A percentile compares a stretch with the other conserved stretches of the same genome.
phyloP scores from a whole-genome alignment of 53 echinoderm and acorn worm species.

The Patiria pectinifera region DNA sequence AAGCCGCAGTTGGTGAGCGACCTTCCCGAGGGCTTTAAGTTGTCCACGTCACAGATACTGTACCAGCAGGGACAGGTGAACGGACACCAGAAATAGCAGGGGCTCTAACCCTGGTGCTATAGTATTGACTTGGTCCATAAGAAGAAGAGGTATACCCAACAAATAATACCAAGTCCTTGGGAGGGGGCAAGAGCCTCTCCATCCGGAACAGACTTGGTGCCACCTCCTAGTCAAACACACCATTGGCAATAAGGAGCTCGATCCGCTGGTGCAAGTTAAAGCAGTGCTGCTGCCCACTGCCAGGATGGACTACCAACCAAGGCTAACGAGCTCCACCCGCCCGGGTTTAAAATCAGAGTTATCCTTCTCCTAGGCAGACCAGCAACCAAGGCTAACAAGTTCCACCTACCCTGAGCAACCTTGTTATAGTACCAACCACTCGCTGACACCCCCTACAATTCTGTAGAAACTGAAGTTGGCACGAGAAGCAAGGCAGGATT shows the following conservation, averaged over 20 bases:
- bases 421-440: background rate
- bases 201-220: background rate
- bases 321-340: background rate
- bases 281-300: background rate
- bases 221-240: background rate
- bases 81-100: background rate
- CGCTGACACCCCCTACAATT: conserved; percentile 12
- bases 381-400: too few species aligned
- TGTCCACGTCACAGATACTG: too few species aligned
- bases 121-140: background rate
- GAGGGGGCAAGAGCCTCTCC: background rate
- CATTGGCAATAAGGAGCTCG: background rate
- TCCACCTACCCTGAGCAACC: too few species aligned
- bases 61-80: background rate
- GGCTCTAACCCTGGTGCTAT: conserved; percentile 11
- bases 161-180: background rate
- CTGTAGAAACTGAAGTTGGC: background rate
- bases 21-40: too few species aligned
- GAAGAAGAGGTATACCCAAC: conserved; percentile 11
- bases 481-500: too few species aligned
- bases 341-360: background rate
- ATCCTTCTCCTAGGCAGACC: too few species aligned
- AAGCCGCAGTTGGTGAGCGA: background rate
- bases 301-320: too few species aligned
- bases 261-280: background rate